Evolutionary conservation across 2,113 vertebrate genomes (phyloP).

Genomic region (Neofelis nebulosa): DNA sequence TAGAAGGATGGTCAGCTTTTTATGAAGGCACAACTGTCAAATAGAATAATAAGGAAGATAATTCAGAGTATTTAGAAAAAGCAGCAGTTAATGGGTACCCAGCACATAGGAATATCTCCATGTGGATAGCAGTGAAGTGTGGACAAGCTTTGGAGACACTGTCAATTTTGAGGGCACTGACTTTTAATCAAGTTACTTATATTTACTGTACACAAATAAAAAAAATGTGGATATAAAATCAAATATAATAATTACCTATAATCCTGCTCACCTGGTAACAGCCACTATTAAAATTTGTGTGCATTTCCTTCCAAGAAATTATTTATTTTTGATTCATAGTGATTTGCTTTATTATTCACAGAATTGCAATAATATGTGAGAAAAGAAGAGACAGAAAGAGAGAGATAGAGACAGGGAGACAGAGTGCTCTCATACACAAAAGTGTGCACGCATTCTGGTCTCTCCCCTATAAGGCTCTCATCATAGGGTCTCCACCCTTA

Average conservation of each 20-base stretch:
- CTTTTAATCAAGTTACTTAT: neutral
- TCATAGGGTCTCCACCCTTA: neutral
- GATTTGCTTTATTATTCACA: neutral
- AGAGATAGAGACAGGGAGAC: neutral
- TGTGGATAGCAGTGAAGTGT: neutral
- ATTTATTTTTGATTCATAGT: neutral
- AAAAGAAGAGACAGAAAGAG: neutral
- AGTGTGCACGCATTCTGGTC: no score
- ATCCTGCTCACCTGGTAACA: neutral
- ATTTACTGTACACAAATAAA: neutral
- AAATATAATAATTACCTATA: neutral
- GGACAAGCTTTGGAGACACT: neutral
- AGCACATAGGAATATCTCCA: neutral
- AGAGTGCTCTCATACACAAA: neutral
- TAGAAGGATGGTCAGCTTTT: neutral
- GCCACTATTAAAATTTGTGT: neutral
- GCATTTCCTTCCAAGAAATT: neutral
- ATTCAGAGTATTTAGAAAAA: neutral
- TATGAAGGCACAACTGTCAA: neutral
- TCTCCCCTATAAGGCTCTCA: neutral
- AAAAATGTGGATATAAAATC: neutral
- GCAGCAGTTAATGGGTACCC: neutral
- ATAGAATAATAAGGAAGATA: neutral
- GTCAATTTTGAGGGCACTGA: neutral
- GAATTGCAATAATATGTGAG: neutral